These are phyloP conservation scores for Euwallacea fornicatus DNA, from an alignment of 1,140 invertebrate species.

Conservation along the genomic window DNA sequence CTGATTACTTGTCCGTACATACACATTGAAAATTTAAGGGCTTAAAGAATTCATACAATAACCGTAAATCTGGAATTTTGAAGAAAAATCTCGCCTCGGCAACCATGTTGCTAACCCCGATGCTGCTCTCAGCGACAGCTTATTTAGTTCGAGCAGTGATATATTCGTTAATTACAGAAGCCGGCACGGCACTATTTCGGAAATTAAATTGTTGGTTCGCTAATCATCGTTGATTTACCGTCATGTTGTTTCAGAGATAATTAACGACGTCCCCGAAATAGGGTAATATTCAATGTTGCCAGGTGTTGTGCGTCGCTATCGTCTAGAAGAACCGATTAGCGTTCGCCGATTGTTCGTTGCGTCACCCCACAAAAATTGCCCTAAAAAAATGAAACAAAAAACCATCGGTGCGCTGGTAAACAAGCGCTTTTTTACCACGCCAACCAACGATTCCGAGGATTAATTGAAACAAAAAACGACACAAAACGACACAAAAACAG, in stretches of 20 bases:
- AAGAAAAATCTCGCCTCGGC: too few species aligned
- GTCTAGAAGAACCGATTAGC: not conserved
- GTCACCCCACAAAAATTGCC: not conserved
- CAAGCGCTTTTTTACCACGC: conserved; percentile 1
- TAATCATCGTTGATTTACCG: conserved; percentile 43
- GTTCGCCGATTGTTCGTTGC: conserved; percentile 8
- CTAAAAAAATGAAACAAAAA: not conserved
- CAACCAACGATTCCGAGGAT: conserved; percentile 12
- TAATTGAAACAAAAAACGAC: conserved; percentile 25
- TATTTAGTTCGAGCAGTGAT: conserved; percentile 30
- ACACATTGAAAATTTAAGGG: too few species aligned
- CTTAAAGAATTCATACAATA: too few species aligned
- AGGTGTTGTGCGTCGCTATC: not conserved
- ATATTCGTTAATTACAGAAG: conserved; percentile 49
- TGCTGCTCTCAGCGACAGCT: too few species aligned
- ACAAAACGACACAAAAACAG: conserved; percentile 20
- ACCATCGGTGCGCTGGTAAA: not conserved
- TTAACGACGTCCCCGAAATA: conserved; percentile 25
- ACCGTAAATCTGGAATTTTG: too few species aligned
- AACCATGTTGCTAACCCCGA: too few species aligned
- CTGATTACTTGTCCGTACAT: too few species aligned
- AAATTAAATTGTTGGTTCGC: conserved; percentile 44
- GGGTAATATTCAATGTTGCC: conserved; percentile 24
- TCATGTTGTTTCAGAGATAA: conserved; percentile 22
- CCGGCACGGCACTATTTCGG: conserved; percentile 42